phyloP scores from a whole-genome alignment of 2,113 vertebrate genomes.

The Isichthys henryi region DNA sequence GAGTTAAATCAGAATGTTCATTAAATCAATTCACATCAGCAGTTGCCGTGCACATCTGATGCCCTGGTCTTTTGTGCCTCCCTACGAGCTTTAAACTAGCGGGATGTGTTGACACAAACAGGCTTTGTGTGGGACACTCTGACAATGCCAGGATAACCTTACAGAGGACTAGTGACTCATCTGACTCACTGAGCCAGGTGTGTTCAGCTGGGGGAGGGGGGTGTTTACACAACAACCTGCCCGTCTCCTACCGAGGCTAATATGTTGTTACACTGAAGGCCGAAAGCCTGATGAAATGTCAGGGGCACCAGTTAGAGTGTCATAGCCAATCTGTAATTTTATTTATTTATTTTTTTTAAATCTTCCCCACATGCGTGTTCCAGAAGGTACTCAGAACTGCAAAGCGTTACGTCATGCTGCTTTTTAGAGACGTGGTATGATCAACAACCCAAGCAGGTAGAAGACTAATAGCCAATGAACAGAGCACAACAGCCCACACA shows the following conservation, averaged over 20 bases:
- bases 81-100: not conserved
- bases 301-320: not conserved
- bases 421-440: not conserved
- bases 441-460: not conserved
- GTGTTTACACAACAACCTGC: not conserved
- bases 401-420: not conserved
- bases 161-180: not conserved
- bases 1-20: not conserved
- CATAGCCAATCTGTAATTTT: not conserved
- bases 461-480: not conserved
- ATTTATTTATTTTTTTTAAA: no score
- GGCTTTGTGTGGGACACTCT: slow-evolving; percentile 15
- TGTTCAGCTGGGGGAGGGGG: not conserved
- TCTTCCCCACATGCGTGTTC: not conserved
- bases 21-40: not conserved
- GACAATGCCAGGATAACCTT: slow-evolving; percentile 7
- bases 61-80: not conserved
- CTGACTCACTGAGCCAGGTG: not conserved
- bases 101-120: slow-evolving; percentile 48
- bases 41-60: not conserved
- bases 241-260: not conserved
- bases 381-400: not conserved
- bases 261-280: not conserved
- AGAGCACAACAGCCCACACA: not conserved
- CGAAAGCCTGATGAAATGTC: not conserved